These are phyloP conservation scores for Hypsibius dujardini DNA, from an alignment of 1,140 invertebrate species.

Conservation along the genomic window DNA sequence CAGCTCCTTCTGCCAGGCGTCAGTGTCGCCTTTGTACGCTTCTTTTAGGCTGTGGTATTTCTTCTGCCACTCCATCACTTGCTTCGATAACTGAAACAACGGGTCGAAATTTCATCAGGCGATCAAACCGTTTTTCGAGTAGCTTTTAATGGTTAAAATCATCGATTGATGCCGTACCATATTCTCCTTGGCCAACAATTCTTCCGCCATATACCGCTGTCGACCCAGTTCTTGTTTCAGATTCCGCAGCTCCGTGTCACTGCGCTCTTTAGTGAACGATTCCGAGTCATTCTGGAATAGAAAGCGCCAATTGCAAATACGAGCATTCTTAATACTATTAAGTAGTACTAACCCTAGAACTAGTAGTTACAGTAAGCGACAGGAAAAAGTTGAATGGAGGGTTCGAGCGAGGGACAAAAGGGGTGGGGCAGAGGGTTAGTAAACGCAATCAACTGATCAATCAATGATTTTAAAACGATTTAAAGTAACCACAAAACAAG, in stretches of 20 bases:
- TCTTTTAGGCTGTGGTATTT: constrained; percentile 14
- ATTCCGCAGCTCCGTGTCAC: neutral
- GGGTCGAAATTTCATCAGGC: neutral
- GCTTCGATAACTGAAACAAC: neutral
- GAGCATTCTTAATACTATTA: too few relatives aligned
- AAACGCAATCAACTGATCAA: neutral
- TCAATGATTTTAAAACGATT: too few relatives aligned
- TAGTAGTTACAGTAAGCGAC: neutral
- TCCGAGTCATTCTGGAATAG: neutral
- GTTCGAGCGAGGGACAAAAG: neutral
- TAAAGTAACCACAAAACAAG: too few relatives aligned
- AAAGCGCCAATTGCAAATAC: neutral
- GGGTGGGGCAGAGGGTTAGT: neutral
- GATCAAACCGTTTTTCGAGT: neutral
- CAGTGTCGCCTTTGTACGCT: constrained; percentile 10
- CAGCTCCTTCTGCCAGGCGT: constrained; percentile 16
- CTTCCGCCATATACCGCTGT: constrained; percentile 15
- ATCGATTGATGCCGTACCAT: neutral
- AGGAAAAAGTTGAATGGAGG: neutral
- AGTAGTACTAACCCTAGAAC: too few relatives aligned
- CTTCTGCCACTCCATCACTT: constrained; percentile 14
- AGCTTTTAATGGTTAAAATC: neutral
- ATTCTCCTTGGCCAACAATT: constrained; percentile 8
- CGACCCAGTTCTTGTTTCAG: constrained; percentile 1
- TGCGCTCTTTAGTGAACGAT: neutral